Evolutionary conservation across 2,113 vertebrate genomes (phyloP).

Genomic region (Ginglymostoma cirratum): DNA sequence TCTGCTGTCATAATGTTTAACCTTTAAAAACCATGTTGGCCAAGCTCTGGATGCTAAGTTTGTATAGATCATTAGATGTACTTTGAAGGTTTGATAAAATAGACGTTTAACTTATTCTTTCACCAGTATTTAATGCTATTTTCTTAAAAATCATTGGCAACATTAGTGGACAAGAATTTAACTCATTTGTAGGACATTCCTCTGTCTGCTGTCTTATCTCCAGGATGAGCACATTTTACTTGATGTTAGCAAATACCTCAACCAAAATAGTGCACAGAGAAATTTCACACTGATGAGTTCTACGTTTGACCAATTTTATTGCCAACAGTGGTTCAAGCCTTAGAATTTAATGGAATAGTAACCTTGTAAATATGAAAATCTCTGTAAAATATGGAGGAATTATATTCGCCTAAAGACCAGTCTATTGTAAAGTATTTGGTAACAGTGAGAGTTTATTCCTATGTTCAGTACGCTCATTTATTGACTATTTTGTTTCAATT

Average conservation of each 20-base stretch:
- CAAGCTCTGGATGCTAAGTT: background rate
- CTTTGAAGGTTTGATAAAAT: background rate
- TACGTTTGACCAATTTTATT: background rate
- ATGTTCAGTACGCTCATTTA: background rate
- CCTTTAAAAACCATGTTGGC: background rate
- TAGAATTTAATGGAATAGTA: slow-evolving; percentile 8
- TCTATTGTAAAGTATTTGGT: background rate
- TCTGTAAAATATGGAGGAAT: background rate
- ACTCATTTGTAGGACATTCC: background rate
- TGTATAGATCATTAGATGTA: background rate
- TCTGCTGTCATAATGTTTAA: background rate
- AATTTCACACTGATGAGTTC: background rate
- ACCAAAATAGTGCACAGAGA: background rate
- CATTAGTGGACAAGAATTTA: background rate
- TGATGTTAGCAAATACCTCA: background rate
- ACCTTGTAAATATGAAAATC: background rate
- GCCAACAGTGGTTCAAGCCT: background rate
- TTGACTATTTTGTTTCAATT: slow-evolving; percentile 47
- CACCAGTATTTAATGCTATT: background rate
- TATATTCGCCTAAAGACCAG: background rate
- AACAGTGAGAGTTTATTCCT: background rate
- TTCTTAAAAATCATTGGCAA: background rate
- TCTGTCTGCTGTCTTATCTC: background rate
- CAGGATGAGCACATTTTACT: background rate
- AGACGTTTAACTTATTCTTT: background rate